Conservation (phyloP, 2,888 invertebrate species). For the Eupithecia tripunctaria region DNA sequence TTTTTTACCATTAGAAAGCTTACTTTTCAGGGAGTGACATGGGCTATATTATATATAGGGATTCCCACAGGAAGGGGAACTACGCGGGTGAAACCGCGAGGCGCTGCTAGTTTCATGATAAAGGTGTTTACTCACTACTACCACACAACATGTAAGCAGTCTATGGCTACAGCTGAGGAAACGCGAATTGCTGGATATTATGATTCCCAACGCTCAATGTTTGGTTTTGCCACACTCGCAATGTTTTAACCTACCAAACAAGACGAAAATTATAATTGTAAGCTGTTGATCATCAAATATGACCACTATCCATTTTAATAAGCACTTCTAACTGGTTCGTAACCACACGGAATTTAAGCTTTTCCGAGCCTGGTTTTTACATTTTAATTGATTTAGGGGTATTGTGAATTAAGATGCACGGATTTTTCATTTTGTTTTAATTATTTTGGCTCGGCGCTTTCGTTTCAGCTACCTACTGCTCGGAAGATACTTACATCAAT, state of each 20-base stretch:
- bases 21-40: no score
- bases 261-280: background rate
- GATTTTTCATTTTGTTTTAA: no score
- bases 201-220: no score
- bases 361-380: background rate
- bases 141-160: background rate
- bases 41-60: no score
- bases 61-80: no score
- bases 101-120: conserved; percentile 10
- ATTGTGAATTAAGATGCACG: no score
- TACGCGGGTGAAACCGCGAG: no score
- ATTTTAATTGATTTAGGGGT: background rate
- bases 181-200: no score
- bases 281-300: background rate
- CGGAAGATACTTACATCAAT: background rate
- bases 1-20: no score
- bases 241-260: background rate
- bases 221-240: no score
- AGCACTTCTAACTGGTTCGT: background rate
- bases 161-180: background rate
- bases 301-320: background rate
- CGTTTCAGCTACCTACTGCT: background rate
- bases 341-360: background rate
- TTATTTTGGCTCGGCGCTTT: no score
- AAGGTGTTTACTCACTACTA: background rate